A percentile compares a stretch with the other conserved stretches of the same genome.
Evolutionary conservation across 2,888 invertebrate species (phyloP).

Genomic region (Drosophila birchii): DNA sequence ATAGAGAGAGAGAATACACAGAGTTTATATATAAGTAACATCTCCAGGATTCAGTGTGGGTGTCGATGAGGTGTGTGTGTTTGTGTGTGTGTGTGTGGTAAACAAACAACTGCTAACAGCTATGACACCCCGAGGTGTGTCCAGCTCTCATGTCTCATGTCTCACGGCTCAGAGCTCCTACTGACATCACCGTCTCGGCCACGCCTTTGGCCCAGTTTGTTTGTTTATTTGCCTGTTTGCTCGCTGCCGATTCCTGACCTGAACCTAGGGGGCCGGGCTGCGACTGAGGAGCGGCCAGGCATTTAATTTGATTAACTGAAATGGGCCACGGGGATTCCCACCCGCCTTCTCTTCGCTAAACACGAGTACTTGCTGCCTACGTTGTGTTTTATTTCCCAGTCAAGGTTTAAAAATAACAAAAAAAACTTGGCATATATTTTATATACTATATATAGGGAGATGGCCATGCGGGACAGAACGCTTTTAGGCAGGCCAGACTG

Average conservation of each 20-base stretch:
- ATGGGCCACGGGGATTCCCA: slow-evolving; percentile 28
- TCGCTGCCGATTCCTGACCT: slow-evolving; percentile 6
- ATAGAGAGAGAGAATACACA: slow-evolving; percentile 43
- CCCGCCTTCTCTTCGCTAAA: slow-evolving; percentile 21
- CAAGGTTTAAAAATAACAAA: slow-evolving; percentile 5
- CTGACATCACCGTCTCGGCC: slow-evolving; percentile 70
- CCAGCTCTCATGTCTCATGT: slow-evolving; percentile 42
- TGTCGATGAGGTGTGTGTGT: slow-evolving; percentile 10
- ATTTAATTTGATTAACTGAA: slow-evolving; percentile 82
- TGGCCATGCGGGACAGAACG: slow-evolving; percentile 13
- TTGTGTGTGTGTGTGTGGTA: slow-evolving; percentile 26
- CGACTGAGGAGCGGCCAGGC: slow-evolving; percentile 70
- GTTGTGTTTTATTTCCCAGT: slow-evolving; percentile 65
- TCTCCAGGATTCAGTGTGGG: slow-evolving; percentile 9
- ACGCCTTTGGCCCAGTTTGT: slow-evolving; percentile 67
- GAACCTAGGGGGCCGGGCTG: background rate
- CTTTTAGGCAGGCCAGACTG: slow-evolving; percentile 47
- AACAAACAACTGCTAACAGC: slow-evolving; percentile 74
- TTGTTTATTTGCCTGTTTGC: slow-evolving; percentile 24
- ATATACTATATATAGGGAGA: background rate
- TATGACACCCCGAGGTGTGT: slow-evolving; percentile 74
- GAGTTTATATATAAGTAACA: slow-evolving; percentile 37
- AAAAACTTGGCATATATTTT: slow-evolving; percentile 10
- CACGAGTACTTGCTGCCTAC: slow-evolving; percentile 70
- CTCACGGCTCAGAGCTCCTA: slow-evolving; percentile 13